These are phyloP conservation scores for Danaus melanippus DNA, from an alignment of 1,140 invertebrate genomes.

Conservation along the genomic window DNA sequence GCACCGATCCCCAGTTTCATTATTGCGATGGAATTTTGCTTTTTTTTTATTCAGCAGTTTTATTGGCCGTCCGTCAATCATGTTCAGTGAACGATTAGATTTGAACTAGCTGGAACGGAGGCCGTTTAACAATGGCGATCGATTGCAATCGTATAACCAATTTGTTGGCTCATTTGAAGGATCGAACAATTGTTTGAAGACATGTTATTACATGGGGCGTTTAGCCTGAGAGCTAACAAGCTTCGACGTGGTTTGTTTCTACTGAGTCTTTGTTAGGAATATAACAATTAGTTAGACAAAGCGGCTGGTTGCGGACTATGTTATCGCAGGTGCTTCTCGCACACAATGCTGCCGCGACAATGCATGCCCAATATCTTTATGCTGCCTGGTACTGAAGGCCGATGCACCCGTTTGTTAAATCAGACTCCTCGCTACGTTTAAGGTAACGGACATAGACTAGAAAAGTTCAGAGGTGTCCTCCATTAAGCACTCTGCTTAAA, in stretches of 20 bases:
- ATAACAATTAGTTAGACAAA: constrained; percentile 67
- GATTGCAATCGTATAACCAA: constrained; percentile 35
- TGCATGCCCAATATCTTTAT: constrained; percentile 65
- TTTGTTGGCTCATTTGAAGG: constrained; percentile 57
- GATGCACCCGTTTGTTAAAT: constrained; percentile 60
- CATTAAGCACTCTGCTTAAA: too few relatives aligned
- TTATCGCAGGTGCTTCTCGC: constrained; percentile 48
- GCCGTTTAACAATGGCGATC: constrained; percentile 37
- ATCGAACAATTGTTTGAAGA: constrained; percentile 62
- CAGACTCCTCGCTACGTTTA: constrained; percentile 42
- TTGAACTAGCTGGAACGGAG: constrained; percentile 23
- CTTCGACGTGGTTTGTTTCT: constrained; percentile 47
- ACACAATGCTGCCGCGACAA: constrained; percentile 52
- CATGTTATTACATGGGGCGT: constrained; percentile 59
- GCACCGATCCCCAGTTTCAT: constrained; percentile 43
- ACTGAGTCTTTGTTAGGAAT: constrained; percentile 49
- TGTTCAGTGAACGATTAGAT: constrained; percentile 30
- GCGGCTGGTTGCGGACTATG: constrained; percentile 42
- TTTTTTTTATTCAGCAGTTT: constrained; percentile 34
- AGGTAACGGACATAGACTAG: constrained; percentile 25
- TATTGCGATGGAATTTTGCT: constrained; percentile 48
- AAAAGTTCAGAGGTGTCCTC: not conserved
- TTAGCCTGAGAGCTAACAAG: constrained; percentile 58
- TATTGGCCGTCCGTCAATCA: constrained; percentile 45
- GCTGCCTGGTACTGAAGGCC: constrained; percentile 49